A percentile compares a stretch with the other conserved stretches of the same genome.
These are phyloP conservation scores for Sebastes nivosus DNA, from an alignment of 2,797 vertebrate genomes.

Conservation along the genomic window DNA sequence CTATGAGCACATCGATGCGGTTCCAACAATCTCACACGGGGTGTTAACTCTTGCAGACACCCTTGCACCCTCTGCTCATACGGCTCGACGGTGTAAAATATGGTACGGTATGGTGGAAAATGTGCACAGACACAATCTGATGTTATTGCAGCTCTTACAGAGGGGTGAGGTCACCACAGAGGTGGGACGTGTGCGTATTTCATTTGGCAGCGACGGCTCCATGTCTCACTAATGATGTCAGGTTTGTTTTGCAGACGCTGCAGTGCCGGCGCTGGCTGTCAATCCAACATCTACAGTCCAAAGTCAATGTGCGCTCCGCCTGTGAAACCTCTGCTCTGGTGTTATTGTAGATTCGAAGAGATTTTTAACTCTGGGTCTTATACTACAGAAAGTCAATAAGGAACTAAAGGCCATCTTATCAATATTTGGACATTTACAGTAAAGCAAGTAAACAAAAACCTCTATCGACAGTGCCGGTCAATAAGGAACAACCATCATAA, in stretches of 20 bases:
- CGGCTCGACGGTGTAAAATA: background rate
- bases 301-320: slow-evolving; percentile 16
- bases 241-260: slow-evolving; percentile 46
- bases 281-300: slow-evolving; percentile 1
- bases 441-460: slow-evolving; percentile 7
- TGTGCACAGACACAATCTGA: background rate
- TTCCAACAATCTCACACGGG: slow-evolving; percentile 44
- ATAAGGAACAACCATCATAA: background rate
- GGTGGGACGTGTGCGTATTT: slow-evolving; percentile 38
- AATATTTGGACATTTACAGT: slow-evolving; percentile 8
- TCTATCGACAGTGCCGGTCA: background rate
- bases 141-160: slow-evolving; percentile 1
- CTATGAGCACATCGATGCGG: slow-evolving; percentile 64
- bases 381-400: background rate
- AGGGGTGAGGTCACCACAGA: slow-evolving; percentile 49
- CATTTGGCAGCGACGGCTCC: slow-evolving; percentile 36
- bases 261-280: slow-evolving; percentile 30
- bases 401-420: background rate
- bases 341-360: slow-evolving; percentile 1
- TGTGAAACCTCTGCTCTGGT: slow-evolving; percentile 15
- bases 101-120: background rate
- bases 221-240: slow-evolving; percentile 63
- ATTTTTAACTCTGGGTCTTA: background rate
- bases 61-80: background rate
- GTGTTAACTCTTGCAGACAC: slow-evolving; percentile 50